Evolutionary conservation across 2,797 vertebrate species (phyloP).

Genomic region (Taenioides sp.): DNA sequence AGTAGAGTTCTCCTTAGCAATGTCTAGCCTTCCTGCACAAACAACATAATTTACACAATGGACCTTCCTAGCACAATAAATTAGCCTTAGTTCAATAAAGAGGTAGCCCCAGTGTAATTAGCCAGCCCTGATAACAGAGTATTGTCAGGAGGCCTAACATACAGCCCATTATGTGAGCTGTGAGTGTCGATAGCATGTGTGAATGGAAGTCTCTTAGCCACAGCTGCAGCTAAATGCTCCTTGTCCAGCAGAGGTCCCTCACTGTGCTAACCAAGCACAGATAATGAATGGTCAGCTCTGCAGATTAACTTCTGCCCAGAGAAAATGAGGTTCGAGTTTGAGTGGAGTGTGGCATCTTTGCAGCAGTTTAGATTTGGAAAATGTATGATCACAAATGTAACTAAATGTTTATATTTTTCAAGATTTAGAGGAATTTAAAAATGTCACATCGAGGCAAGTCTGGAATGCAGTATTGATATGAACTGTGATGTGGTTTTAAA

Average conservation of each 20-base stretch:
- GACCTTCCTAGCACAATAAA: not conserved
- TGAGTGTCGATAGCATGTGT: conserved; percentile 16
- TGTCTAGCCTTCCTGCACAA: not conserved
- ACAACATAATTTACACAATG: not conserved
- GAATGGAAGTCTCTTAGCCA: conserved; percentile 6
- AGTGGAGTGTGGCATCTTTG: conserved; percentile 26
- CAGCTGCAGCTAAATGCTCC: conserved; percentile 16
- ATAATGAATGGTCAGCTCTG: conserved; percentile 49
- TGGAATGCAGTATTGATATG: not conserved
- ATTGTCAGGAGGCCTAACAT: conserved; percentile 5
- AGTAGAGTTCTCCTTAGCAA: not conserved
- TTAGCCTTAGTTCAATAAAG: conserved; percentile 4
- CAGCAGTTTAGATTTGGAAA: not conserved
- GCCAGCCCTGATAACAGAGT: not conserved
- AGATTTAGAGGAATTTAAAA: not conserved
- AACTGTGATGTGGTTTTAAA: not conserved
- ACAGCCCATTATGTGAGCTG: conserved; percentile 10
- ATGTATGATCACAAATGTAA: not conserved
- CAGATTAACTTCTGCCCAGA: conserved; percentile 46
- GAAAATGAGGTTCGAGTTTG: conserved; percentile 21
- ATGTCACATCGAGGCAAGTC: not conserved
- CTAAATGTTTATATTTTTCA: not conserved
- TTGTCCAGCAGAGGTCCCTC: conserved; percentile 49
- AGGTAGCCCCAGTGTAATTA: conserved; percentile 17
- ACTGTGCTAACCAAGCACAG: conserved; percentile 35